Evolutionary conservation across 1,140 invertebrate genomes (phyloP), one percentile per base, ranked within the genome.

Genomic region (Trichonephila inaurata): DNA sequence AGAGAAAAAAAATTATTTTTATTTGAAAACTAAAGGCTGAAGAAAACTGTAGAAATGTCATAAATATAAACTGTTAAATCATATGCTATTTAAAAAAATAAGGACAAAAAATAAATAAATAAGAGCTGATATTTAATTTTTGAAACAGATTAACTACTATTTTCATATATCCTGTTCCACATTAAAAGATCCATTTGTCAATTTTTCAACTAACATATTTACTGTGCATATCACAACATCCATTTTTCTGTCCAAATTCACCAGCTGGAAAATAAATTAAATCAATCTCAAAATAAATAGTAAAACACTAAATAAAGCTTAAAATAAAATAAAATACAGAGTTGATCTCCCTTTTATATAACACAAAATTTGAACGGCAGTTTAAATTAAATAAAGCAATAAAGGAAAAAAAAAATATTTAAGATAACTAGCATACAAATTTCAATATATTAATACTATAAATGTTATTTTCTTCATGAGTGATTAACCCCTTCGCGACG

Each of bases 171-270:
- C 83, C 5, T 86, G 82, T 51, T 92, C 91, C 6, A 82, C 33
- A 61, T 86, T 92, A 10, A 51, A 16, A 72, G 58, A 8, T 86
- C 33, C 81, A 85, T 69, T 83, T 72, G 40, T 85, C n/a, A 87
- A 33, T 40, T 92, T 86, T 72, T 92, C 91, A 19, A 92, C 58
- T 64, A 92, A 87, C 66, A 92, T 61, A 40, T 92, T 92, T 66
- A 92, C n/a, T 10, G 82, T 69, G 51, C 62, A 86, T 28, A 92
- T 28, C 28, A 87, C 91, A 33, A 87, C 28, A 72, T 92, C 91
- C 91, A 92, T 92, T 28, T 92, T 92, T 21, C 91, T 51, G 58
- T 92, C 91, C 44, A 92, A 21, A 58, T 51, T 92, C 44, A 33
- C 19, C 61, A 92, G 12, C 91, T 92, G 64, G 16, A 92, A 87